phyloP scores from a whole-genome alignment of 2,113 vertebrate genomes.

The Sinocyclocheilus rhinocerous region DNA sequence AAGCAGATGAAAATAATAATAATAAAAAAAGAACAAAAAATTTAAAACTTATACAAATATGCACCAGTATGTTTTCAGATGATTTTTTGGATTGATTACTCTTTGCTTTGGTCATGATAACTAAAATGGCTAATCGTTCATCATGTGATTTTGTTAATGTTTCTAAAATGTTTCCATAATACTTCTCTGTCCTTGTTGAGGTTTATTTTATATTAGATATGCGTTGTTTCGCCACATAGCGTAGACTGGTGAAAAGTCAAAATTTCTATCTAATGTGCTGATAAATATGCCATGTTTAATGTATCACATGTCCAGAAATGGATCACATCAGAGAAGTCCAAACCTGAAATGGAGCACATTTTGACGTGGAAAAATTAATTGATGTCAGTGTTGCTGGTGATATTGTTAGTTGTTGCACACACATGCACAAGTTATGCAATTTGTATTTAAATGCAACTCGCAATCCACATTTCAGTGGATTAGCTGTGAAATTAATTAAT shows the following conservation, averaged over 20 bases:
- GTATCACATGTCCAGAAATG: slow-evolving; percentile 15
- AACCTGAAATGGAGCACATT: background rate
- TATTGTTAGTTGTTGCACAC: slow-evolving; percentile 65
- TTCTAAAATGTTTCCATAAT: slow-evolving; percentile 56
- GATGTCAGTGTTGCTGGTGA: slow-evolving; percentile 66
- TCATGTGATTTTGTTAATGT: slow-evolving; percentile 64
- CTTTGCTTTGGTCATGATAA: slow-evolving; percentile 54
- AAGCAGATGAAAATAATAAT: slow-evolving; percentile 58
- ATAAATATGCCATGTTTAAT: slow-evolving; percentile 54
- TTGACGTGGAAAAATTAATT: slow-evolving; percentile 62
- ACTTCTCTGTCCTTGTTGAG: slow-evolving; percentile 48
- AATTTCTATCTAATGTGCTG: slow-evolving; percentile 50
- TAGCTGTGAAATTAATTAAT: slow-evolving; percentile 50
- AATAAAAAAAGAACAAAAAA: slow-evolving; percentile 52
- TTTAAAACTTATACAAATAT: slow-evolving; percentile 64
- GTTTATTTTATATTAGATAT: slow-evolving; percentile 29
- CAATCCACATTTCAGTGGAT: slow-evolving; percentile 57
- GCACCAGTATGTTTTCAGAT: slow-evolving; percentile 55
- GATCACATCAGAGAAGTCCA: slow-evolving; percentile 46
- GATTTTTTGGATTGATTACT: slow-evolving; percentile 41
- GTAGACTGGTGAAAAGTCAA: background rate
- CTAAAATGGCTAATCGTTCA: slow-evolving; percentile 60
- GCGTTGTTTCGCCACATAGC: no score
- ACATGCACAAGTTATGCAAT: slow-evolving; percentile 69
- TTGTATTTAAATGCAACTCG: slow-evolving; percentile 61